Percentiles rank a stretch among this genome's conserved stretches.
These are phyloP conservation scores for Lottia gigantea DNA, from an alignment of 2,888 invertebrate genomes.

Conservation along the genomic window DNA sequence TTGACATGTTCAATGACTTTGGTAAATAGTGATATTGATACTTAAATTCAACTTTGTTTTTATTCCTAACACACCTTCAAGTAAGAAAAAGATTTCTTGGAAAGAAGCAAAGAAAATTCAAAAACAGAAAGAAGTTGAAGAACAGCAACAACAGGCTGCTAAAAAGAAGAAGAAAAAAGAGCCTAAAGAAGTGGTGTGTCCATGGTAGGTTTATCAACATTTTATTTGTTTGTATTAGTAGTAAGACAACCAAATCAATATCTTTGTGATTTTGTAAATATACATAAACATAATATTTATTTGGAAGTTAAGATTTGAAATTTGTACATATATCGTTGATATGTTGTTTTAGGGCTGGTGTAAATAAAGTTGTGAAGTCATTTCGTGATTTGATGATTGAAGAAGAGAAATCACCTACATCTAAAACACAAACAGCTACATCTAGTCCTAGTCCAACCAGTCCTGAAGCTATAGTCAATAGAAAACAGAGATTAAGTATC, in stretches of 20 bases:
- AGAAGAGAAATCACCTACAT: slow-evolving; percentile 33
- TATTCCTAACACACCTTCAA: background rate
- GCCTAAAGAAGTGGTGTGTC: slow-evolving; percentile 30
- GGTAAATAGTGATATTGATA: too few relatives aligned
- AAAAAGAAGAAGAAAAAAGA: slow-evolving; percentile 12
- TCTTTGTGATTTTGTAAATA: too few relatives aligned
- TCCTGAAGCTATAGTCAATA: background rate
- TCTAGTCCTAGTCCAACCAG: background rate
- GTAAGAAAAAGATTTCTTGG: slow-evolving; percentile 27
- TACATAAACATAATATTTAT: too few relatives aligned
- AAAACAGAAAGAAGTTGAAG: slow-evolving; percentile 23
- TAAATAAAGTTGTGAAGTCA: slow-evolving; percentile 51
- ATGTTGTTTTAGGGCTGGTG: slow-evolving; percentile 44
- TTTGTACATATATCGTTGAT: background rate
- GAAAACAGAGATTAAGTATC: background rate
- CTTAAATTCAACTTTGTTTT: too few relatives aligned
- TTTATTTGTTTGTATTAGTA: background rate
- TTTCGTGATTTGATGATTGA: slow-evolving; percentile 60
- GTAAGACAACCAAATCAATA: too few relatives aligned
- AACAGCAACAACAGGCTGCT: slow-evolving; percentile 16
- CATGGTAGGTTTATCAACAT: slow-evolving; percentile 34
- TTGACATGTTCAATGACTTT: too few relatives aligned
- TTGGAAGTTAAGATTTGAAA: too few relatives aligned
- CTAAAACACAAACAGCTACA: background rate
- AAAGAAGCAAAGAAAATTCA: slow-evolving; percentile 38